Evolutionary conservation across 35 echinoderm and acorn worm species (phyloP).

Genomic region (Lytechinus variegatus): DNA sequence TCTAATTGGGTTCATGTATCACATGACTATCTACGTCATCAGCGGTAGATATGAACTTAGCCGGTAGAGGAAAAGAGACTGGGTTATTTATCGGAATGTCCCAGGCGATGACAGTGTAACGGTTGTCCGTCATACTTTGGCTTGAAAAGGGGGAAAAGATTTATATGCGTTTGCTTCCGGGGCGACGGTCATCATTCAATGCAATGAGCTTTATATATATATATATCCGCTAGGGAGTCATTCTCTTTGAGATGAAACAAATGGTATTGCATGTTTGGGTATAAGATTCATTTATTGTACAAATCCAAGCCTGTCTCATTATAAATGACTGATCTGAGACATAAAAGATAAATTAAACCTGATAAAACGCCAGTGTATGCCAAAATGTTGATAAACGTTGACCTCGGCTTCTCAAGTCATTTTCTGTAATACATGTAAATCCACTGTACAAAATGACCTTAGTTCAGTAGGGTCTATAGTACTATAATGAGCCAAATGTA

Average conservation of each 20-base stretch:
- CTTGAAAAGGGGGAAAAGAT: background rate
- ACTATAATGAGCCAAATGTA: background rate
- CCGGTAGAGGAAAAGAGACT: background rate
- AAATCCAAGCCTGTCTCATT: background rate
- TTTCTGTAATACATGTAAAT: no score
- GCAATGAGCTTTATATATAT: background rate
- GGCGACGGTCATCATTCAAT: background rate
- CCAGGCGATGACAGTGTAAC: background rate
- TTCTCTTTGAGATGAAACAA: background rate
- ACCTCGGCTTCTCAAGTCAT: no score
- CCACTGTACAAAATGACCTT: background rate
- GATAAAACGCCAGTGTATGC: background rate
- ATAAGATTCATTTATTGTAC: background rate
- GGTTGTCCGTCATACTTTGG: background rate
- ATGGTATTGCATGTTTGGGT: no score
- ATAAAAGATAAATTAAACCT: background rate
- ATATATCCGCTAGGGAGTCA: background rate
- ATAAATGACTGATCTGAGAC: background rate
- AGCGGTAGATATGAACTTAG: background rate
- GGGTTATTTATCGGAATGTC: background rate
- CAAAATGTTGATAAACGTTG: background rate
- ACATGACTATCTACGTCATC: background rate
- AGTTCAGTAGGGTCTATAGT: background rate
- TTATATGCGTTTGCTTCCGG: background rate
- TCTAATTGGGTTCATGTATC: background rate